Evolutionary conservation across 2,797 vertebrate species (phyloP), one percentile per base, ranked within the genome.

Genomic region (Centroberyx gerrardi): DNA sequence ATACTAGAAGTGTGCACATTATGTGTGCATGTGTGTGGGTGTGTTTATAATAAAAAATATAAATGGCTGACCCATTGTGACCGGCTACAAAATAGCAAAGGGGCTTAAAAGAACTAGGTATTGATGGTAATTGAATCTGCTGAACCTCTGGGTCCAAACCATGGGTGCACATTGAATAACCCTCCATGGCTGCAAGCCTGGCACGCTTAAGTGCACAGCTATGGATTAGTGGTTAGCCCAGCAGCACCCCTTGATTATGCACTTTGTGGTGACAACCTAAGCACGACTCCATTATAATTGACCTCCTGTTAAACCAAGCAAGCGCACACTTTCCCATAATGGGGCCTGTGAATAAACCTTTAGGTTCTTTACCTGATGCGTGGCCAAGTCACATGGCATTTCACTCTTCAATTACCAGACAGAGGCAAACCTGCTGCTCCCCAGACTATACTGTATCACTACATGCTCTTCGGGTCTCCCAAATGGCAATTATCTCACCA

Each of bases 401-500:
- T 88, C 81, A 76, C 65, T 93, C 77, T 86, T 88, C 86, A 90
- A 85, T 92, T 92, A 90, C 74, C 69, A 72, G 83, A 83, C 65
- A 76, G 78, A 84, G 52, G 56, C 83, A 85, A 81, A 85, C 84
- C 87, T 90, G 78, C 61, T 67, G 72, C 74, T 84, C 80, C 69
- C 62, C 33, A 64, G 81, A 87, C 81, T 87, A 90, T 90, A 92
- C 92, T 22, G 22, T 87, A 92, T 88, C 85, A 81, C 83, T 87
- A 81, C 80, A 83, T 83, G 86, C 80, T 88, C 85, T 87, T 87
- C 81, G 70, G 68, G 65, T 82, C 70, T 88, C 73, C 86, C 81
- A 90, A 87, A 92, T 77, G 80, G 86, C 82, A 90, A 93, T 93
- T 92, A 94, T 90, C 91, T 81, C 80, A 65, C 78, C 72, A 63